Evolutionary conservation across 2,888 invertebrate genomes (phyloP).

Genomic region (Heliconius aoede): DNA sequence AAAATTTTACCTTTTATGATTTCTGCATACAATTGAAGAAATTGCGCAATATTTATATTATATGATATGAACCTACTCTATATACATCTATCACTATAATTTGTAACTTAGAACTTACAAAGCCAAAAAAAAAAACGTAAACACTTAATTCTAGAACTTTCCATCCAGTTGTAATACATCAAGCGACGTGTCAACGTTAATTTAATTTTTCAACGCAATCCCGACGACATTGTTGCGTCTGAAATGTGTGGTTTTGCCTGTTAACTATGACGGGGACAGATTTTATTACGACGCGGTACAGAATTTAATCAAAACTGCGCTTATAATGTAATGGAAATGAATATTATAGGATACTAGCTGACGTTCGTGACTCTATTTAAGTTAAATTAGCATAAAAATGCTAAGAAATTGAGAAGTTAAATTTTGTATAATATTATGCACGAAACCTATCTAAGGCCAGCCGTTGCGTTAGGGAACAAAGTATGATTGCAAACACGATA

Average conservation of each 20-base stretch:
- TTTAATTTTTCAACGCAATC: conserved; percentile 69
- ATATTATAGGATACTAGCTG: conserved; percentile 7
- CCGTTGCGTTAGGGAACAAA: no score
- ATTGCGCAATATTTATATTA: no score
- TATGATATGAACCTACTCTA: no score
- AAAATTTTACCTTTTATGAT: no score
- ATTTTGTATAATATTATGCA: no score
- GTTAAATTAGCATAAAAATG: not conserved
- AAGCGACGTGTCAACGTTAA: conserved; percentile 59
- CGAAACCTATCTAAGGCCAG: no score
- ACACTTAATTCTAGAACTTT: not conserved
- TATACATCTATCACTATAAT: no score
- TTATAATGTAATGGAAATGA: conserved; percentile 16
- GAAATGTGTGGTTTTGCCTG: conserved; percentile 64
- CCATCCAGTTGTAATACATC: conserved; percentile 41
- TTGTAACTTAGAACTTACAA: not conserved
- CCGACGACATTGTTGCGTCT: conserved; percentile 67
- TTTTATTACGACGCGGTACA: conserved; percentile 58
- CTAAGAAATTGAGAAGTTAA: not conserved
- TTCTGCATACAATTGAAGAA: no score
- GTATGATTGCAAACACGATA: no score
- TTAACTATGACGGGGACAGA: conserved; percentile 63
- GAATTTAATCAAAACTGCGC: conserved; percentile 58
- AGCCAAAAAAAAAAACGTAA: not conserved
- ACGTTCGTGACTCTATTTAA: not conserved